Conservation (phyloP, 2,113 vertebrate genomes). For the Thomomys bottae region DNA sequence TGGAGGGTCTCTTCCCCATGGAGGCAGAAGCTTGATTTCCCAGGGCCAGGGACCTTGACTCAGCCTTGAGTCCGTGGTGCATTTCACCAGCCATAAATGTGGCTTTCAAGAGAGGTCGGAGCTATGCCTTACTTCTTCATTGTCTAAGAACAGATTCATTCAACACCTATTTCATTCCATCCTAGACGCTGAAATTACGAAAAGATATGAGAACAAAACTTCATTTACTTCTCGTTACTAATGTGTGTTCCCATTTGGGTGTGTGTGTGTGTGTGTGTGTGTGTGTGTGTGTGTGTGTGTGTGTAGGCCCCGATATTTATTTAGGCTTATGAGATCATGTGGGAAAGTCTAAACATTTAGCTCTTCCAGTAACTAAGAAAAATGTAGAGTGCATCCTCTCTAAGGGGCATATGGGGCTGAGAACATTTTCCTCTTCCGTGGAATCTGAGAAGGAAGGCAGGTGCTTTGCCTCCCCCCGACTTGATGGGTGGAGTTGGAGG, state of each 20-base stretch:
- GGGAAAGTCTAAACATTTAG: background rate
- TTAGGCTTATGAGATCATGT: background rate
- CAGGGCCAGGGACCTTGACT: background rate
- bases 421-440: background rate
- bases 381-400: background rate
- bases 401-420: background rate
- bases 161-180: background rate
- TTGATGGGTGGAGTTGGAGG: background rate
- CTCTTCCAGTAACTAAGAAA: slow-evolving; percentile 10
- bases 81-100: background rate
- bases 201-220: background rate
- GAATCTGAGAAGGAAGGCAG: background rate
- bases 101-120: background rate
- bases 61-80: background rate
- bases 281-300: background rate
- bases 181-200: background rate
- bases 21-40: background rate
- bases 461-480: background rate
- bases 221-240: background rate
- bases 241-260: background rate
- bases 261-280: background rate
- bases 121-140: background rate
- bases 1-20: background rate
- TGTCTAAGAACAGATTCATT: background rate
- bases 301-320: background rate